A percentile compares a stretch with the other conserved stretches of the same genome.
These are phyloP conservation scores for Leptestheria dahalacensis DNA, from an alignment of 1,140 invertebrate species.

Conservation along the genomic window DNA sequence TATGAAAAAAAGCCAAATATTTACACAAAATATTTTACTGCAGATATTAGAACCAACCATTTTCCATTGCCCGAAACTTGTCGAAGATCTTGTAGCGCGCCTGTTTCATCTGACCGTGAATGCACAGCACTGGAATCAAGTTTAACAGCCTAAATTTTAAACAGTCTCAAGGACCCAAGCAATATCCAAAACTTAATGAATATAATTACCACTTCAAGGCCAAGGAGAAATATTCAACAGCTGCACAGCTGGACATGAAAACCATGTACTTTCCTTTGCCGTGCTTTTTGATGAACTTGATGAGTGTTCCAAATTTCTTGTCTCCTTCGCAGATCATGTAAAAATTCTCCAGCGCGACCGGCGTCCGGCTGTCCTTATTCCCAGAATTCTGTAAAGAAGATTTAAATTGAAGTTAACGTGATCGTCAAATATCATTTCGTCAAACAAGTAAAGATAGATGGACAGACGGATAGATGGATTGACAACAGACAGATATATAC, in stretches of 20 bases:
- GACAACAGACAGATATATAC: too few relatives aligned
- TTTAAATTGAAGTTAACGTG: not conserved
- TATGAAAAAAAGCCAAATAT: not conserved
- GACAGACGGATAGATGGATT: too few relatives aligned
- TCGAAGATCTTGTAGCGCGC: slow-evolving; percentile 74
- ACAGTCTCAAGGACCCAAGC: not conserved
- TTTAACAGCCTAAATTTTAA: not conserved
- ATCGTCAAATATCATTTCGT: too few relatives aligned
- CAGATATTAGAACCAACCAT: slow-evolving; percentile 30
- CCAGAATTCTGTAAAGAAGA: slow-evolving; percentile 5
- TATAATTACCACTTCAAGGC: slow-evolving; percentile 40
- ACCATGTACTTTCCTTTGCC: slow-evolving; percentile 58
- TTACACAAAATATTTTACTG: not conserved
- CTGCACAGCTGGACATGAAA: slow-evolving; percentile 91
- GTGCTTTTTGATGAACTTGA: slow-evolving; percentile 53
- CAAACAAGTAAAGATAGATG: too few relatives aligned
- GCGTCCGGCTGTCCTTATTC: slow-evolving; percentile 42
- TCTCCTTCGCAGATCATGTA: slow-evolving; percentile 63
- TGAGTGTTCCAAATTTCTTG: slow-evolving; percentile 54
- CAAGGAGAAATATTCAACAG: slow-evolving; percentile 84
- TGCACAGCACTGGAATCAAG: slow-evolving; percentile 39
- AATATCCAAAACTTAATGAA: not conserved
- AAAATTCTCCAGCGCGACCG: slow-evolving; percentile 65
- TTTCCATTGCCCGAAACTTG: slow-evolving; percentile 52
- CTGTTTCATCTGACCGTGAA: slow-evolving; percentile 91